phyloP scores from a whole-genome alignment of 2,113 vertebrate species.

The Lipotes vexillifer region DNA sequence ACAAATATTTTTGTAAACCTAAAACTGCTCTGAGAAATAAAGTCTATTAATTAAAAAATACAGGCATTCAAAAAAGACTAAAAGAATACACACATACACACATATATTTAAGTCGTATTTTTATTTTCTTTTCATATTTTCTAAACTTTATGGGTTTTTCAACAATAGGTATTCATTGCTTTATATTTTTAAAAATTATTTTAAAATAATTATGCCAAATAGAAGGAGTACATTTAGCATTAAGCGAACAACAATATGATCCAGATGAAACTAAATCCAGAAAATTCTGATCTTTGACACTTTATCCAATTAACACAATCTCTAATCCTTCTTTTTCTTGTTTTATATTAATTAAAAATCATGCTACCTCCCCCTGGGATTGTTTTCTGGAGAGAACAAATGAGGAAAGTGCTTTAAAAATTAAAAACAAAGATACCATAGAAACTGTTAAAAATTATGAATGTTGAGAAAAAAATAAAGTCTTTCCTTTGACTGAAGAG shows the following conservation, averaged over 20 bases:
- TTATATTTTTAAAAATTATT: neutral
- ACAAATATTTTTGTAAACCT: neutral
- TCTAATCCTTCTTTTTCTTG: neutral
- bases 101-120: neutral
- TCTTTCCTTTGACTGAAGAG: conserved; percentile 7
- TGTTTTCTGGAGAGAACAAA: conserved; percentile 23
- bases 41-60: neutral
- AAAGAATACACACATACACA: neutral
- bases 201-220: conserved; percentile 15
- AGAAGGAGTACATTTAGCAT: neutral
- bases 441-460: conserved; percentile 22
- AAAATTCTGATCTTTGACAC: neutral
- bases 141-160: neutral
- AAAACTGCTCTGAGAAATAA: conserved; percentile 32
- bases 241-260: neutral
- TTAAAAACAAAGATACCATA: neutral
- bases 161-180: neutral
- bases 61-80: neutral
- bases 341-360: conserved; percentile 6
- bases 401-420: conserved; percentile 14
- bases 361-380: neutral
- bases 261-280: neutral
- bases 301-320: neutral
- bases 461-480: conserved; percentile 12
- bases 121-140: neutral